phyloP scores from a whole-genome alignment of 2,797 vertebrate genomes.

The Liparis tanakae region DNA sequence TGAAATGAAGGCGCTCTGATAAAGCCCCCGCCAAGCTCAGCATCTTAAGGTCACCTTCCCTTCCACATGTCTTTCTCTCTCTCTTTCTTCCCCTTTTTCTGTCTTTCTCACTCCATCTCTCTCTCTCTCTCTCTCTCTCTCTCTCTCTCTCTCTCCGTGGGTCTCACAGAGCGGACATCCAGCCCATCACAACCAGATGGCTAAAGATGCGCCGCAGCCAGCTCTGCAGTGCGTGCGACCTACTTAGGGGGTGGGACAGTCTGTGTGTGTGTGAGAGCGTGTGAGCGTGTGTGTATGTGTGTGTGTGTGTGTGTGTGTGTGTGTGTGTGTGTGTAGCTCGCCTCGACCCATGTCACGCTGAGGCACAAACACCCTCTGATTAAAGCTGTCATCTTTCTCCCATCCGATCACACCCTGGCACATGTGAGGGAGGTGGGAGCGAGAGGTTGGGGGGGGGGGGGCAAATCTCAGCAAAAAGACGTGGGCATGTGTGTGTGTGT shows the following conservation, averaged over 20 bases:
- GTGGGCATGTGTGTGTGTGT: neutral
- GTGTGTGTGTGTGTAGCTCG: constrained; percentile 64
- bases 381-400: constrained; percentile 81
- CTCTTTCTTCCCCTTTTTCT: no score
- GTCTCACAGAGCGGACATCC: constrained; percentile 84
- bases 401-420: constrained; percentile 65
- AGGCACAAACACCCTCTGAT: constrained; percentile 78
- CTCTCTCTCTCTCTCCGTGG: constrained; percentile 63
- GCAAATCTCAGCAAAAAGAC: constrained; percentile 21
- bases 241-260: constrained; percentile 85
- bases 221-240: constrained; percentile 86
- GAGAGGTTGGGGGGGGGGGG: constrained; percentile 16
- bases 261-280: constrained; percentile 17
- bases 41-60: constrained; percentile 82
- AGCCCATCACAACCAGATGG: constrained; percentile 90
- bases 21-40: constrained; percentile 24
- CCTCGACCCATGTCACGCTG: constrained; percentile 72
- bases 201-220: constrained; percentile 79
- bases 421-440: constrained; percentile 48
- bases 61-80: constrained; percentile 45
- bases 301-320: constrained; percentile 29
- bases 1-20: constrained; percentile 34
- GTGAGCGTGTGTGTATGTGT: constrained; percentile 29
- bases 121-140: neutral
- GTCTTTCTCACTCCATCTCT: neutral